Base-by-base conservation (phyloP, 2,113 vertebrate genomes). In the Centropristis striata region DNA sequence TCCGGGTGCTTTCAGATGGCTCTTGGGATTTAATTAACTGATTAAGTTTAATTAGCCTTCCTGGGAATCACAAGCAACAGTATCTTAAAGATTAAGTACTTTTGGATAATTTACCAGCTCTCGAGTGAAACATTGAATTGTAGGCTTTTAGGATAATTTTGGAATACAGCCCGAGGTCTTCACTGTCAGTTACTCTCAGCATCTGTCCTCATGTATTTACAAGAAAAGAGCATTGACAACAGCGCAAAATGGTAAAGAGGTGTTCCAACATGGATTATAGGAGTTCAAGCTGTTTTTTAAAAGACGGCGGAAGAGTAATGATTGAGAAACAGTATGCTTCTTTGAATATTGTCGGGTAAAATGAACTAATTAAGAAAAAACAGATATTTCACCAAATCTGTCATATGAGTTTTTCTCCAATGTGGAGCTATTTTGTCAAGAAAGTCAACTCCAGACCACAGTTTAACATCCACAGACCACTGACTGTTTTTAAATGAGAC, bases 1-100 rank as follows among this genome's bases (percentile, higher is more conserved):
- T 81, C 58, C 36, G 14, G 13, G 20, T 69, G 14, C 57, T 54
- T 72, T 64, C 71, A 72, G 66, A 73, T 58, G 70, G 50, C 71
- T 65, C 75, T 55, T 28, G 66, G 65, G 71, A 60, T 85, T 81
- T 75, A 50, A 81, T 81, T 87, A 84, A 81, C 64, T 66, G 73
- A 84, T 80, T 84, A 65, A 71, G 71, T 72, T 75, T 85, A 81
- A 81, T 88, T 79, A 71, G 54, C 53, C 55, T 64, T 27, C 37
- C 0, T 36, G 55, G 64, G 75, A 85, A 82, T 72, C 75, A 51
- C 8, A 4, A 68, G 75, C 63, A 75, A 75, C 47, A 58, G 23
- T 58, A 66, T 39, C 41, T 57, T 75, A 14, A 71, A 67, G 74
- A 85, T 72, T 53, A 53, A 75, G 50, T 51, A 49, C 82, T 75